Conservation (phyloP, 1,140 invertebrate genomes). For the Trichonephila clavipes region DNA sequence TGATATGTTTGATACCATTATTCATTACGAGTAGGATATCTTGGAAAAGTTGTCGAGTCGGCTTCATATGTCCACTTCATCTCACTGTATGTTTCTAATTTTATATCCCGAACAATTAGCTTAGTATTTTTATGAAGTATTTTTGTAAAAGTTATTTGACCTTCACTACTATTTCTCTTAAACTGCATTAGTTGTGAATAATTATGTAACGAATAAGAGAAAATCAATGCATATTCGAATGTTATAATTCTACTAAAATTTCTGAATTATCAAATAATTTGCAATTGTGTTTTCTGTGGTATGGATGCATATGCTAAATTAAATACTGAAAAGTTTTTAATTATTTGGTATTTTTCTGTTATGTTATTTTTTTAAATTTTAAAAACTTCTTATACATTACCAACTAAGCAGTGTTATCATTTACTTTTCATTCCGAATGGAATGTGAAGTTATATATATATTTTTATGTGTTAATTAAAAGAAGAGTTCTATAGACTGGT, state of each 20-base stretch:
- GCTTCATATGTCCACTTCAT: conserved; percentile 8
- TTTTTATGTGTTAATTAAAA: too few relatives aligned
- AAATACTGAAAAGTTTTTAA: too few relatives aligned
- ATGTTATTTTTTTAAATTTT: too few relatives aligned
- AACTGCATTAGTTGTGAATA: background rate
- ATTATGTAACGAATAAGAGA: background rate
- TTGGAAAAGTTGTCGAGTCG: background rate
- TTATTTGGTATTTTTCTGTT: too few relatives aligned
- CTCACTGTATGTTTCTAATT: conserved; percentile 26
- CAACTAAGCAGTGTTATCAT: too few relatives aligned
- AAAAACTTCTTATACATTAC: too few relatives aligned
- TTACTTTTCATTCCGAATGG: too few relatives aligned
- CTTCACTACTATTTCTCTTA: background rate
- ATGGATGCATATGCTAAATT: too few relatives aligned
- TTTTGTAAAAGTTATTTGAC: conserved; percentile 14
- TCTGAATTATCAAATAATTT: background rate
- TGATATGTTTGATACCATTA: background rate
- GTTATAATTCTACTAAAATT: background rate
- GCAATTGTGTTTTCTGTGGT: too few relatives aligned
- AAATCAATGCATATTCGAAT: background rate
- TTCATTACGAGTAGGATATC: background rate
- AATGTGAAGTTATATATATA: too few relatives aligned
- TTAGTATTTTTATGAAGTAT: conserved; percentile 26
- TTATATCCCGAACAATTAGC: background rate
- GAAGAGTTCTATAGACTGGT: too few relatives aligned